Base-by-base conservation (phyloP, 1,140 invertebrate species). In the Euura saliciscinereae region DNA sequence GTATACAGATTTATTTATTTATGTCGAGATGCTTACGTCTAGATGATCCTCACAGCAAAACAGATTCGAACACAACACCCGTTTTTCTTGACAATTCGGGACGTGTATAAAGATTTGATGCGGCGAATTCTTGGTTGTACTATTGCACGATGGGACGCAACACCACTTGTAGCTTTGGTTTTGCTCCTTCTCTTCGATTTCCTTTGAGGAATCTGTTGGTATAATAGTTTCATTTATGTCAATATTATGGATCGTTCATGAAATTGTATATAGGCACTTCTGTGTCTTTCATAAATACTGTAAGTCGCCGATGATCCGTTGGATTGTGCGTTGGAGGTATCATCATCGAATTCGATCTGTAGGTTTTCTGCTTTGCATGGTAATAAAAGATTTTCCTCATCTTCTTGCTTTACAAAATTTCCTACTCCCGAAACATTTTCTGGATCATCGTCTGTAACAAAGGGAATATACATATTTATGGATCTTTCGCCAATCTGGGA, bases 221-320 rank as follows among this genome's bases (percentile, higher is more conserved):
- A 28, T 28, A 28, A 28, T 28, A 28, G 28, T 28, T 28, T 28
- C 28, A 28, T 28, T 28, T 28, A 28, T 28, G 28, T 28, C 28
- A 28, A 28, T 28, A 28, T 28, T 28, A 28, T 28, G 28, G 28
- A 28, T 28, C 28, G 28, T 28, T 28, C 28, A 28, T 28, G 28
- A 28, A 28, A 28, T 28, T 28, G 28, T 28, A 28, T 28, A 28
- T 1, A 28, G 28, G 28, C 28, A 28, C 28, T 28, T 28, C 59
- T 64, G 59, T 64, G 59, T 64, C 59, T 64, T 64, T 10, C 59
- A 64, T 64, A 64, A 13, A 13, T 64, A 64, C 59, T 64, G 59
- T 64, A 64, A 64, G 59, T 64, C 59, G 59, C 59, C 59, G 59
- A 64, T 64, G 59, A 64, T 64, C 59, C 13, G 13, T 64, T 64